Evolutionary conservation across 37 sponge, comb jelly and placozoan genomes (phyloP), one percentile per base, ranked within the genome.

Genomic region (Eunapius fragilis): DNA sequence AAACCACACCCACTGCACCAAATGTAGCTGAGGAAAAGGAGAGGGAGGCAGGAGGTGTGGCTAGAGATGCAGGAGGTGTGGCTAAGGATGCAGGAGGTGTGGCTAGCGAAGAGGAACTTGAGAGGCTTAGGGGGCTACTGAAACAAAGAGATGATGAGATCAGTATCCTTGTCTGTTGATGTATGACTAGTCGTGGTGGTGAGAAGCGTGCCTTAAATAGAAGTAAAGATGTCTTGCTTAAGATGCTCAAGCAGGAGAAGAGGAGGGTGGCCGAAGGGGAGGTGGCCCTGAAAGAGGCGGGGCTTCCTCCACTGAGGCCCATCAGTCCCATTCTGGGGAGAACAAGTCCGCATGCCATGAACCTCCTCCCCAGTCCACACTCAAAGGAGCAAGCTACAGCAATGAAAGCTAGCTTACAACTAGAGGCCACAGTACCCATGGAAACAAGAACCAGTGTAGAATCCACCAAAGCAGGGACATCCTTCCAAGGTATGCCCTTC

Each of bases 131-230:
- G 36, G 93, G 88, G n/a, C 73, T 93, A n/a, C 71, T 99, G 30
- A 71, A 85, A 25, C 99, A 99, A 80, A 79, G 99, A 75, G 99
- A 99, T 71, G 95, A 92, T 74, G 99, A 99, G 71, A 97, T 99
- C 28, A 95, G 89, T 90, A 93, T 86, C 85, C 85, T 41, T 25
- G 26, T 17, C 31, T 33, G 70, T 70, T 75, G 73, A 7, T 33
- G 33, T 0, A 37, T 12, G n/a, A n/a, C n/a, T n/a, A n/a, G n/a
- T n/a, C n/a, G n/a, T n/a, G n/a, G n/a, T n/a, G n/a, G n/a, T n/a
- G n/a, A n/a, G n/a, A n/a, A n/a, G n/a, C n/a, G n/a, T n/a, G n/a
- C n/a, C n/a, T n/a, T n/a, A n/a, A n/a, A 31, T 7, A 25, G 35
- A 31, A 31, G 33, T 2, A 17, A 0, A 90, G 94, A 87, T 38